Evolutionary conservation across 2,888 invertebrate species (phyloP), one percentile per base, ranked within the genome.

Genomic region (Nomada lathburiana): DNA sequence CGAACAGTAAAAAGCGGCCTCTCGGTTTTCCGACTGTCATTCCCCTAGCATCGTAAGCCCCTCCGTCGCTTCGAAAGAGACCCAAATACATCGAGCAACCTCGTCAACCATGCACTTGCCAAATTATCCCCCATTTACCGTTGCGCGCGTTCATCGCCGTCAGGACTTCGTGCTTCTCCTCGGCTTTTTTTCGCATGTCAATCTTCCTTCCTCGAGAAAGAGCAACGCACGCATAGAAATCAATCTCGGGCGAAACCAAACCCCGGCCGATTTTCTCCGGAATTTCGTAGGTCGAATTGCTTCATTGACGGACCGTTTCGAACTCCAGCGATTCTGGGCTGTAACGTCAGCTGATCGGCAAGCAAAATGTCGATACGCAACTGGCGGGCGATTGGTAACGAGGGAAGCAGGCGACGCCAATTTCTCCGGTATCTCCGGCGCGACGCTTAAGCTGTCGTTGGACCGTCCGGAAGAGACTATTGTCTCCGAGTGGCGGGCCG

Each of bases 401-500:
- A 13, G 20, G 36, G 42, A 72, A 23, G 42, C 65, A 72, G 80
- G 67, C 55, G 67, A 80, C 42, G 67, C n/a, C 55, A 42, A 57
- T 80, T 52, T 26, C 18, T 18, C 47, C 44, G 62, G 47, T 29
- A 69, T 70, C 50, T 47, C 26, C 18, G 23, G 47, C n/a, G 20
- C 53, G 57, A 36, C 69, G 77, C 57, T 82, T 71, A 83, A 77
- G 67, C 77, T 71, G 62, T 65, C 63, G 83, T 77, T 82, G 64
- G 55, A 78, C 64, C 70, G 47, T 64, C 82, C 78, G 78, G 74
- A 83, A 83, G 82, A 26, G 75, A 68, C 75, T 75, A 83, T 83
- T 83, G 82, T 83, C 82, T 82, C 50, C 60, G 16, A 83, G 82
- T 75, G 82, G 55, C 75, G 75, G 67, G 78, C 75, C 65, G 75